Conservation (phyloP, 1,140 invertebrate genomes). For the Pseudomyrmex cubaensis region DNA sequence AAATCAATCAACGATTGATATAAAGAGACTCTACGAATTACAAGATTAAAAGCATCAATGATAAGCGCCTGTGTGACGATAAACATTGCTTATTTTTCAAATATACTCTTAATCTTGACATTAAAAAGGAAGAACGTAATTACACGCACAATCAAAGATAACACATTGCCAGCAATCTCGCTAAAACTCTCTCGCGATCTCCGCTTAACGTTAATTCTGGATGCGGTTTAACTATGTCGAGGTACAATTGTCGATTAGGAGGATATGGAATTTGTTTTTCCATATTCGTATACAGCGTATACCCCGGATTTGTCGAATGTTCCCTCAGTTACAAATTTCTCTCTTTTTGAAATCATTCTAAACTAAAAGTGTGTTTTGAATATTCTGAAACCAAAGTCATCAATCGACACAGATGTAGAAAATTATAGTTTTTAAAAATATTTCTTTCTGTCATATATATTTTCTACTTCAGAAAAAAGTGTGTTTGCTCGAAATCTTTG, state of each 20-base stretch:
- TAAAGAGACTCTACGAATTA: not conserved
- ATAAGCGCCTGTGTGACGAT: not conserved
- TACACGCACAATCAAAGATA: too few relatives aligned
- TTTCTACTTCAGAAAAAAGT: too few relatives aligned
- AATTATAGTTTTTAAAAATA: too few relatives aligned
- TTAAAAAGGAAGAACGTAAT: too few relatives aligned
- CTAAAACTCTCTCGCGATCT: constrained; percentile 35
- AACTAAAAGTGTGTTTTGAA: not conserved
- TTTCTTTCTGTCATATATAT: too few relatives aligned
- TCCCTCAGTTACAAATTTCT: not conserved
- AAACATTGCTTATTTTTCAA: too few relatives aligned
- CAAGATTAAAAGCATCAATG: not conserved
- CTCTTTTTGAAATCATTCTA: not conserved
- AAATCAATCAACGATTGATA: not conserved
- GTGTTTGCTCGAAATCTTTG: too few relatives aligned
- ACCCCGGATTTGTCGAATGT: constrained; percentile 10
- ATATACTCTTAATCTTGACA: too few relatives aligned
- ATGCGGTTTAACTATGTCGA: constrained; percentile 36
- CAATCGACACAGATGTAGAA: not conserved
- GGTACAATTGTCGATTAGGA: constrained; percentile 46
- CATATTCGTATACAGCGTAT: constrained; percentile 23
- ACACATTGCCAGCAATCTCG: constrained; percentile 44
- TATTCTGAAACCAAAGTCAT: not conserved
- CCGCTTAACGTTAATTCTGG: constrained; percentile 37
- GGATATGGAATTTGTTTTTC: constrained; percentile 18